Evolutionary conservation across 2,888 invertebrate species (phyloP).

Genomic region (Cerastoderma edule): DNA sequence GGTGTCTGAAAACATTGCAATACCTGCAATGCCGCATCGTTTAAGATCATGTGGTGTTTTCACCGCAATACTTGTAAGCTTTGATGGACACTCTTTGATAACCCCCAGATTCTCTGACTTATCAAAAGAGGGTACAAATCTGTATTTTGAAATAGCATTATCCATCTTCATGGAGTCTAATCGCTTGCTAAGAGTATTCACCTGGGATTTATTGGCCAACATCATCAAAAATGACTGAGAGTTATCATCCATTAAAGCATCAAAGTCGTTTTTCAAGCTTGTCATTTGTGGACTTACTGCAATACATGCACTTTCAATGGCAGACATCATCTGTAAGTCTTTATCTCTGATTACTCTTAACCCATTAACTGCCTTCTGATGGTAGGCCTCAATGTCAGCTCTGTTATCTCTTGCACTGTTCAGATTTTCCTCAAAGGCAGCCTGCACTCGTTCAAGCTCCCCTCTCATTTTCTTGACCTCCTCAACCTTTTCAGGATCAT

Average conservation of each 20-base stretch:
- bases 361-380: neutral
- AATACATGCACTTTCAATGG: neutral
- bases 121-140: neutral
- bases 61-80: neutral
- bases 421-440: neutral
- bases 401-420: neutral
- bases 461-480: neutral
- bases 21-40: constrained; percentile 1
- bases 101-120: neutral
- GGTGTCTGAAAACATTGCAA: neutral
- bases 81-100: neutral
- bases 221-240: neutral
- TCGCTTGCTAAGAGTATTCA: neutral
- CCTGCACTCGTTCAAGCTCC: neutral
- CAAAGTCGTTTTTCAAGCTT: neutral
- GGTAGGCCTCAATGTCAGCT: neutral
- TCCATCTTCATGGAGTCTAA: neutral
- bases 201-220: neutral
- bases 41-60: constrained; percentile 8
- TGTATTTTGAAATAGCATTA: neutral
- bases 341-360: neutral
- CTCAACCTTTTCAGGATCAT: neutral
- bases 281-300: neutral
- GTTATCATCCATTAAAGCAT: neutral
- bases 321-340: neutral